phyloP scores from a whole-genome alignment of 2,113 vertebrate genomes.

The Polyodon spathula region DNA sequence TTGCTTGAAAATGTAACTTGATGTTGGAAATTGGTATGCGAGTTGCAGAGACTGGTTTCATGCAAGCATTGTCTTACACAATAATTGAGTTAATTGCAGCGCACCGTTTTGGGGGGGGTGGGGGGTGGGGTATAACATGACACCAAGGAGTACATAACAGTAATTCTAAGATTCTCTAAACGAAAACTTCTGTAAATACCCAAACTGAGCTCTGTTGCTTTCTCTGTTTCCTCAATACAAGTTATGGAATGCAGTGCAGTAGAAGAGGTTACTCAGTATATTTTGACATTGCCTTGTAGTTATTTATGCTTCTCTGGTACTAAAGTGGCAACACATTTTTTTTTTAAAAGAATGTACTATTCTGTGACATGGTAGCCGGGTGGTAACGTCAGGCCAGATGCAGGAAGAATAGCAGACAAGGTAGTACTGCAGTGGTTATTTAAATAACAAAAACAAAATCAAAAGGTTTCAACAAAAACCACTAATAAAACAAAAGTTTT shows the following conservation, averaged over 20 bases:
- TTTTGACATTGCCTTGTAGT: background rate
- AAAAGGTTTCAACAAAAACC: no score
- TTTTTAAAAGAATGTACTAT: no score
- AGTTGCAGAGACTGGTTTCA: background rate
- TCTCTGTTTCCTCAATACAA: background rate
- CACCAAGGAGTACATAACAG: background rate
- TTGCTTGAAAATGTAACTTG: background rate
- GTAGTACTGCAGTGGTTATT: no score
- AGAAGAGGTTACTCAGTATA: background rate
- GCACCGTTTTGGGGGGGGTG: background rate
- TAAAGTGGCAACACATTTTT: background rate
- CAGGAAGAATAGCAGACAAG: no score
- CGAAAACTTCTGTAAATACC: background rate
- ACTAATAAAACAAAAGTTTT: no score
- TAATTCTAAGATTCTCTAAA: background rate
- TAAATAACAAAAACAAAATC: no score
- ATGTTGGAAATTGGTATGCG: constrained; percentile 3
- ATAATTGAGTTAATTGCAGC: background rate
- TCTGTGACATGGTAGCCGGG: no score
- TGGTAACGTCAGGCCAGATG: no score
- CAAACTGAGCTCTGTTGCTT: background rate
- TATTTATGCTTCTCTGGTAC: background rate
- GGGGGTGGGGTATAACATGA: background rate
- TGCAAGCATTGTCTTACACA: background rate
- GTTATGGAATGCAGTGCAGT: background rate